A percentile compares a stretch with the other conserved stretches of the same genome.
Evolutionary conservation across 1,140 invertebrate genomes (phyloP).

Genomic region (Cydia splendana): DNA sequence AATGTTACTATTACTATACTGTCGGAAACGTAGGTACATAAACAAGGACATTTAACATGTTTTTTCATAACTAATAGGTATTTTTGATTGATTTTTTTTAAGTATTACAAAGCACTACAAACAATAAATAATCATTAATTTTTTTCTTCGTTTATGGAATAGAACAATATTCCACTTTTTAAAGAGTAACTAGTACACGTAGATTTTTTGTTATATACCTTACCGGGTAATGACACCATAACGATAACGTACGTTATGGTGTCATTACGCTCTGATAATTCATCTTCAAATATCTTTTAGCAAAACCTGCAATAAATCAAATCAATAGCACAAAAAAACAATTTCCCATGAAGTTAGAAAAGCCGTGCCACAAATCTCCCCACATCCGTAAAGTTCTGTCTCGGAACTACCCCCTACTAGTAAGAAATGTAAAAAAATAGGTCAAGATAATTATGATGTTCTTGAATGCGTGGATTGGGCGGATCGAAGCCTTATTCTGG

Average conservation of each 20-base stretch:
- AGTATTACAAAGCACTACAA: too few species aligned
- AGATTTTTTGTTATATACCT: background rate
- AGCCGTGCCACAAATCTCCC: slow-evolving; percentile 14
- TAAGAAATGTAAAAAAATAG: slow-evolving; percentile 25
- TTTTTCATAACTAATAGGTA: background rate
- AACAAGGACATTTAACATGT: background rate
- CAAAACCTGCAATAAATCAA: slow-evolving; percentile 19
- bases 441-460: slow-evolving; percentile 33
- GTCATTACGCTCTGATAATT: slow-evolving; percentile 4
- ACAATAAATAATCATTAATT: too few species aligned
- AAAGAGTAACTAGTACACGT: too few species aligned
- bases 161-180: background rate
- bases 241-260: too few species aligned
- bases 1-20: background rate
- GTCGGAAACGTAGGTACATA: background rate
- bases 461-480: slow-evolving; percentile 24
- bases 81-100: background rate
- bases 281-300: background rate
- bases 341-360: slow-evolving; percentile 27
- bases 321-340: slow-evolving; percentile 24
- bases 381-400: slow-evolving; percentile 21
- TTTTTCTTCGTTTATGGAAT: background rate
- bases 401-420: slow-evolving; percentile 26
- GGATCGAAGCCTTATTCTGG: slow-evolving; percentile 23
- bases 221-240: background rate